phyloP scores from a whole-genome alignment of 2,797 vertebrate genomes.

The Fratercula arctica region DNA sequence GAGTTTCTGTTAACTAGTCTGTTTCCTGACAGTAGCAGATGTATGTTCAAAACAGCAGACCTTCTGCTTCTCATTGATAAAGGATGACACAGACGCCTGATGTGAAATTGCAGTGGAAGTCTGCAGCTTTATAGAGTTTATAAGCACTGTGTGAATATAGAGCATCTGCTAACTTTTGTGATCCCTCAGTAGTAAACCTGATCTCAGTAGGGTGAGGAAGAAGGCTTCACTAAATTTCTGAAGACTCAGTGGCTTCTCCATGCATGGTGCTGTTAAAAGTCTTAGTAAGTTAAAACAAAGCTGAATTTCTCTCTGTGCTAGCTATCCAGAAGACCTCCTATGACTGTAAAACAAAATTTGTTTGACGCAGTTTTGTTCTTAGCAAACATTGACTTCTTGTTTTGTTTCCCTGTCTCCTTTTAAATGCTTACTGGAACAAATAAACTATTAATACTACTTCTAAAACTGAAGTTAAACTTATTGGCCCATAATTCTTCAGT shows the following conservation, averaged over 20 bases:
- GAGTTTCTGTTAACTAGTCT: background rate
- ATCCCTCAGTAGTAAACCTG: background rate
- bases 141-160: background rate
- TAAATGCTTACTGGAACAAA: conserved; percentile 33
- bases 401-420: conserved; percentile 12
- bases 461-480: conserved; percentile 19
- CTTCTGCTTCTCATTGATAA: background rate
- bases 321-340: background rate
- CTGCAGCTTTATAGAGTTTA: background rate
- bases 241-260: background rate
- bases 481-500: background rate
- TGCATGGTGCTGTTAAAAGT: background rate
- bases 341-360: background rate
- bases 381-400: background rate
- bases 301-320: background rate
- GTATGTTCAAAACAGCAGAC: background rate
- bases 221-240: background rate
- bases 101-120: background rate
- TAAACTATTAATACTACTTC: conserved; percentile 16
- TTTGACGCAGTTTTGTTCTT: conserved; percentile 1
- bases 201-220: background rate
- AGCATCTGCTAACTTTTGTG: background rate
- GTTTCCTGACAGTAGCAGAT: background rate
- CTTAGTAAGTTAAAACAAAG: background rate
- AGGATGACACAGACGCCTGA: background rate